Evolutionary conservation across 2,888 invertebrate genomes (phyloP), one percentile per base, ranked within the genome.

Genomic region (Cheilosia variabilis): DNA sequence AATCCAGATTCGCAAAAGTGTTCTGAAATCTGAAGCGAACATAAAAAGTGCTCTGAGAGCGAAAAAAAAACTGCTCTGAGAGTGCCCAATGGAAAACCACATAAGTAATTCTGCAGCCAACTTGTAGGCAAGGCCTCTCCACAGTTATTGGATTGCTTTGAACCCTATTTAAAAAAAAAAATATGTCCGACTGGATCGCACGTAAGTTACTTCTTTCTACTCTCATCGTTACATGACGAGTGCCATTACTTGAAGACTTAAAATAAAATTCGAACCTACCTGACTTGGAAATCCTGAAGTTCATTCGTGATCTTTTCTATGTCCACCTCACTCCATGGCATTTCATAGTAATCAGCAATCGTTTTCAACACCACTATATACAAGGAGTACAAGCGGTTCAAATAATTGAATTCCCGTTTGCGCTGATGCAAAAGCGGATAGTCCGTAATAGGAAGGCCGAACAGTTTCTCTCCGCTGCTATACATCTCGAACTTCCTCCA

Each of bases 321-420:
- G 90, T 98, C 95, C 72, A 98, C 95, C 75, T 96, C 96, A 6
- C 93, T 92, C 98, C 98, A 98, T 0, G 96, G 94, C 78, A 97
- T 95, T 90, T 97, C 97, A 89, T 95, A 97, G 90, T 98, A 98
- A 1, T 96, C 96, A 89, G 97, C 96, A 71, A 98, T 96, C 4
- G 96, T 96, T 89, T 96, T 95, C 93, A 97, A 96, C 0, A 98
- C 98, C 89, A 95, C 94, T 88, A 97, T 94, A 92, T 97, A 98
- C 71, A 94, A 89, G 65, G 92, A 93, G 89, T 96, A 98, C 90
- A 98, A 93, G 91, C 97, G 96, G 92, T 96, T 97, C 19, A 98
- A 93, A 63, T 98, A 93, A 90, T 96, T 96, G 88, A 98, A 95
- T 90, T 98, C 97, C 88, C 96, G 96, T 91, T 96, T 97, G 87